phyloP scores from a whole-genome alignment of 2,888 invertebrate genomes.

The Amphipyra tragopoginis region DNA sequence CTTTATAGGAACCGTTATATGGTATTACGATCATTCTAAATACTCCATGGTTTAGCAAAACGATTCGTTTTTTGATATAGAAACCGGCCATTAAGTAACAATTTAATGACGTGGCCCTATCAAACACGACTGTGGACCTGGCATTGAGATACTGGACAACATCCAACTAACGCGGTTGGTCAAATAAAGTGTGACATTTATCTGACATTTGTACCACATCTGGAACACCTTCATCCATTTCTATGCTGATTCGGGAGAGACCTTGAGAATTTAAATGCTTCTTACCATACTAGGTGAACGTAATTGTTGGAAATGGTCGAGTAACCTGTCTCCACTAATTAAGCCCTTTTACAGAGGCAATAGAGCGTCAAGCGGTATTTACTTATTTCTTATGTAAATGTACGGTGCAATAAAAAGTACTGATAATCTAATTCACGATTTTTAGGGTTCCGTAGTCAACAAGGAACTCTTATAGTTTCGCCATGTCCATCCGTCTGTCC shows the following conservation, averaged over 20 bases:
- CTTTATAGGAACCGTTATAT: too few relatives aligned
- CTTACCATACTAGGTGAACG: slow-evolving; percentile 25
- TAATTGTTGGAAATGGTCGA: slow-evolving; percentile 45
- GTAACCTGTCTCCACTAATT: slow-evolving; percentile 41
- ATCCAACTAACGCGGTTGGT: slow-evolving; percentile 35
- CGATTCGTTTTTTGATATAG: too few relatives aligned
- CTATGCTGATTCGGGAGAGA: slow-evolving; percentile 41
- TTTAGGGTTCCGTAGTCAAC: too few relatives aligned
- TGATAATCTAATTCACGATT: too few relatives aligned
- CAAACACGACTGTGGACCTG: slow-evolving; percentile 26
- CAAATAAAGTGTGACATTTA: slow-evolving; percentile 19
- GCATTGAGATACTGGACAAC: slow-evolving; percentile 48
- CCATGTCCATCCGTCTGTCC: too few relatives aligned
- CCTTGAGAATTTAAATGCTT: slow-evolving; percentile 41
- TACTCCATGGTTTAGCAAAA: too few relatives aligned
- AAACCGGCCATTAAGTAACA: background rate
- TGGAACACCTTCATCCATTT: slow-evolving; percentile 28
- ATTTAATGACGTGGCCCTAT: slow-evolving; percentile 17
- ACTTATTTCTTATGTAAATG: slow-evolving; percentile 23
- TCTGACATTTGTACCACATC: slow-evolving; percentile 27
- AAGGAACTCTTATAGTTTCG: too few relatives aligned
- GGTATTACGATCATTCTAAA: too few relatives aligned
- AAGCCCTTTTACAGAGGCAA: slow-evolving; percentile 37
- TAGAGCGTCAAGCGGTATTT: slow-evolving; percentile 13
- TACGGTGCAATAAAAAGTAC: background rate